Conservation (phyloP, 2,797 vertebrate genomes). For the Leptoclinus maculatus region DNA sequence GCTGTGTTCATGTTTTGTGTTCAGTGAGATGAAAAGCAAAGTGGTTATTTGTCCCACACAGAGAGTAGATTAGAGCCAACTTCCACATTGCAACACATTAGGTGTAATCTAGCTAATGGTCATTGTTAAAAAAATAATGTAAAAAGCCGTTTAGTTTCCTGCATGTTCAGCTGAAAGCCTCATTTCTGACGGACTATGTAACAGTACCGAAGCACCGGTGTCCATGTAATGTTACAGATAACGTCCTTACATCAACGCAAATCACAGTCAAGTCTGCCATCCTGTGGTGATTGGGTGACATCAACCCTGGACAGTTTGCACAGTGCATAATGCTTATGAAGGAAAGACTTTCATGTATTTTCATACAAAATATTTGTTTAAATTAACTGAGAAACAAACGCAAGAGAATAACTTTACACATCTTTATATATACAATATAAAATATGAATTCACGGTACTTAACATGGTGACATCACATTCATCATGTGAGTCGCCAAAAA, state of each 20-base stretch:
- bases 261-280: constrained; percentile 68
- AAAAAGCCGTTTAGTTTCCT: background rate
- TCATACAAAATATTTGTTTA: no score
- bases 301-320: constrained; percentile 8
- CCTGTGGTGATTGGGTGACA: constrained; percentile 60
- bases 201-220: background rate
- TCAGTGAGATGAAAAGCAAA: background rate
- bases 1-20: background rate
- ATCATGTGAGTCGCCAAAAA: background rate
- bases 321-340: background rate
- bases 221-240: constrained; percentile 16
- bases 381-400: background rate
- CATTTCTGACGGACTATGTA: background rate
- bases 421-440: no score
- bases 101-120: background rate
- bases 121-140: background rate
- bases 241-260: background rate
- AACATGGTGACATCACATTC: background rate
- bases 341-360: no score
- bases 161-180: constrained; percentile 9
- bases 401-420: no score
- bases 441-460: no score
- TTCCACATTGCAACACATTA: background rate
- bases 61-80: background rate
- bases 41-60: constrained; percentile 2